phyloP scores from a whole-genome alignment of 2,888 invertebrate genomes.

The Acrobasis suavella region DNA sequence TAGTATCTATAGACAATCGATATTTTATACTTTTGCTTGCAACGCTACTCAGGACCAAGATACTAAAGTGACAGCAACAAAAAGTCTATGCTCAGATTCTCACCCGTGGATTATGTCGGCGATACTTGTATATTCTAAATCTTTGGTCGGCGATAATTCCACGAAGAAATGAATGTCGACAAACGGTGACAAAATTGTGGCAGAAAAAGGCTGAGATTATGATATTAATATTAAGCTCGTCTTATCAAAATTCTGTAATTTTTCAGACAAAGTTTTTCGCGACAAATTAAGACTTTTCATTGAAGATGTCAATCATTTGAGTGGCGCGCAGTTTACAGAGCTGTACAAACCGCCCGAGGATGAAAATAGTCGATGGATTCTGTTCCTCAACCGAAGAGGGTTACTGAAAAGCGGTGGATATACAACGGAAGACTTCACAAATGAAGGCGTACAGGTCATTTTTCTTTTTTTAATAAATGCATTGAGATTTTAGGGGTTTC shows the following conservation, averaged over 20 bases:
- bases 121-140: no score
- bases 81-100: no score
- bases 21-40: no score
- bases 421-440: conserved; percentile 48
- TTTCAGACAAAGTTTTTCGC: conserved; percentile 60
- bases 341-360: conserved; percentile 51
- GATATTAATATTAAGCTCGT: background rate
- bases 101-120: no score
- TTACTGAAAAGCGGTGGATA: conserved; percentile 55
- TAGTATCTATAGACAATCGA: no score
- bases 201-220: no score
- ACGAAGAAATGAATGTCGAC: no score
- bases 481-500: no score
- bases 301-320: conserved; percentile 42
- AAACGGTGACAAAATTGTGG: no score
- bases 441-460: conserved; percentile 59
- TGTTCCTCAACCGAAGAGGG: conserved; percentile 60
- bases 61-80: no score
- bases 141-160: no score
- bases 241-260: background rate
- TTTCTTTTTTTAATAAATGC: background rate
- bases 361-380: conserved; percentile 53
- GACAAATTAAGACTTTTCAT: conserved; percentile 57
- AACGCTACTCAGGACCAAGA: no score
- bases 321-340: conserved; percentile 57